phyloP scores from a whole-genome alignment of 2,888 invertebrate species.

The Caenorhabditis virilis region DNA sequence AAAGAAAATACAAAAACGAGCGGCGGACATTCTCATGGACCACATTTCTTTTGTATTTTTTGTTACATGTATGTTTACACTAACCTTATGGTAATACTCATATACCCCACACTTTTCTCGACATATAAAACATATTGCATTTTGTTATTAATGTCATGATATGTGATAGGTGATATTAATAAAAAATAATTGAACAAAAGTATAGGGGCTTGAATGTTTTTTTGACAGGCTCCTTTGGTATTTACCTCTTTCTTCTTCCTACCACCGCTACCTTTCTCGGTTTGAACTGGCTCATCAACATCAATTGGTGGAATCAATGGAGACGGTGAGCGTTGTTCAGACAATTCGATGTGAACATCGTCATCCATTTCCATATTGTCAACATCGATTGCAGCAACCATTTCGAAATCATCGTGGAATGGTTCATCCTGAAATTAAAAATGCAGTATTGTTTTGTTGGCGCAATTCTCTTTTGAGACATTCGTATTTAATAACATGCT shows the following conservation, averaged over 20 bases:
- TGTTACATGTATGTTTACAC: constrained; percentile 20
- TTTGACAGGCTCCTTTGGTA: no score
- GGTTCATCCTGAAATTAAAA: constrained; percentile 22
- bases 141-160: constrained; percentile 22
- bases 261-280: no score
- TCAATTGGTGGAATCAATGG: constrained; percentile 11
- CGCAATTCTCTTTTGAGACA: not conserved
- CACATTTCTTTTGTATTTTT: constrained; percentile 15
- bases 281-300: constrained; percentile 11
- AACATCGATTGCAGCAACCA: constrained; percentile 24
- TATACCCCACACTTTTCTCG: not conserved
- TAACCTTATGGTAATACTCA: constrained; percentile 6
- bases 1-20: constrained; percentile 1
- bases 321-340: constrained; percentile 10
- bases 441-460: not conserved
- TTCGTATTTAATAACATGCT: constrained; percentile 1
- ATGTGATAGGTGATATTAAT: not conserved
- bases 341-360: constrained; percentile 12
- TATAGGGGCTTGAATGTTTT: not conserved
- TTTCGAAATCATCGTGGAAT: constrained; percentile 46
- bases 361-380: constrained; percentile 17
- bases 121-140: not conserved
- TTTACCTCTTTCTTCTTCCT: not conserved
- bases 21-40: constrained; percentile 37
- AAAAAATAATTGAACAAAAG: not conserved